Conservation (phyloP, 2,797 vertebrate species). For the Megaceryle alcyon region DNA sequence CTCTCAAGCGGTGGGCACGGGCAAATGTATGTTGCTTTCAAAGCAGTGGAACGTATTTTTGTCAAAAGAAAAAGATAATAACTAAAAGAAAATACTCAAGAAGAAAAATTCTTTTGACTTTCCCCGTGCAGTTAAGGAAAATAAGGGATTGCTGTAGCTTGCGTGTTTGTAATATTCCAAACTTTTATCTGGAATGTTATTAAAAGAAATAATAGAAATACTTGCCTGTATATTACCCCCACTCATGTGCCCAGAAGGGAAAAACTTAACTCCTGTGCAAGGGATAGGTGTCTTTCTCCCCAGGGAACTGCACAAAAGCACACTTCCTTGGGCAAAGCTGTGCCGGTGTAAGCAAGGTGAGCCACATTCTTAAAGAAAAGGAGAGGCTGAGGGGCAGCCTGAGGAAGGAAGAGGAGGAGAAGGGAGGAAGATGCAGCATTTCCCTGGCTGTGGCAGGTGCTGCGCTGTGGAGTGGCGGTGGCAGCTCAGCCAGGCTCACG, state of each 20-base stretch:
- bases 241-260: neutral
- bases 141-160: neutral
- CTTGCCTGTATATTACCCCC: too few relatives aligned
- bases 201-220: neutral
- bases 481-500: neutral
- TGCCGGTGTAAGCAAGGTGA: conserved; percentile 18
- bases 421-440: neutral
- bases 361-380: conserved; percentile 11
- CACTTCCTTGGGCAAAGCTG: neutral
- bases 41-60: neutral
- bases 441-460: neutral
- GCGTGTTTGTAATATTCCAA: neutral
- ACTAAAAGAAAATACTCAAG: neutral
- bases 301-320: neutral
- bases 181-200: neutral
- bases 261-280: neutral
- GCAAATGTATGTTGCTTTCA: neutral
- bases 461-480: neutral
- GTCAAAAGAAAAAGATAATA: neutral
- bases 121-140: neutral
- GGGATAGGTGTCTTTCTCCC: neutral
- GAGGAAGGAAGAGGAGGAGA: neutral
- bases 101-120: neutral
- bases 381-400: neutral
- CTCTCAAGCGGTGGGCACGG: neutral